A percentile compares a stretch with the other conserved stretches of the same genome.
Evolutionary conservation across 2,888 invertebrate species (phyloP).

Genomic region (Taphrorychus bicolor): DNA sequence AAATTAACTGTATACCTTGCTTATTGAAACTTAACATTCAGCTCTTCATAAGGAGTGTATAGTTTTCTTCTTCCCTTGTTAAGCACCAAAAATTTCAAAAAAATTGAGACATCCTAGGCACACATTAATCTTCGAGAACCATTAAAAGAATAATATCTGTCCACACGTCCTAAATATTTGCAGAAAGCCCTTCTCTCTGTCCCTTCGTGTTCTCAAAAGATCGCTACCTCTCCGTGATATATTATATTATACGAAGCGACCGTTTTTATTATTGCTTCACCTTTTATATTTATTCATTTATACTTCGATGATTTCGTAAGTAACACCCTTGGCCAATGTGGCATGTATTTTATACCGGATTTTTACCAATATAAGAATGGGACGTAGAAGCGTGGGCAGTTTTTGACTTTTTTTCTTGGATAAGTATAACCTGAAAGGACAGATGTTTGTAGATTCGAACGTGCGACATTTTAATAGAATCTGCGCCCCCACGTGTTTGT

Average conservation of each 20-base stretch:
- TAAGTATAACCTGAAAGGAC: background rate
- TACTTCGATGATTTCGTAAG: slow-evolving; percentile 38
- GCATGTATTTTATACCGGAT: slow-evolving; percentile 42
- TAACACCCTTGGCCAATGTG: slow-evolving; percentile 44
- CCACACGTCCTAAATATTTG: slow-evolving; percentile 51
- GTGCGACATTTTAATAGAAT: background rate
- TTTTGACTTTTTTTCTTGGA: background rate
- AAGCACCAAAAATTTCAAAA: background rate
- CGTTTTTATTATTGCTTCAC: slow-evolving; percentile 3
- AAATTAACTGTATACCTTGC: no score
- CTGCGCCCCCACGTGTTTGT: background rate
- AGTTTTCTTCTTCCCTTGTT: no score
- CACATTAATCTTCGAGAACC: slow-evolving; percentile 3
- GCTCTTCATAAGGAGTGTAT: no score
- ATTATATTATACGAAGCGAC: slow-evolving; percentile 21
- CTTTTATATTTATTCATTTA: slow-evolving; percentile 32
- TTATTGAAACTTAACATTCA: no score
- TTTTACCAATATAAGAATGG: slow-evolving; percentile 6
- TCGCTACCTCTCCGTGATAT: slow-evolving; percentile 36
- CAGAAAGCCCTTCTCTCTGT: slow-evolving; percentile 44
- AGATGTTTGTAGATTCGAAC: background rate
- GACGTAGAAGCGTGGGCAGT: background rate
- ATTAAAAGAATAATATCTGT: slow-evolving; percentile 46
- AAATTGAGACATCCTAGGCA: background rate
- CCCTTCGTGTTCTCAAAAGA: slow-evolving; percentile 45